phyloP scores from a whole-genome alignment of 2,113 vertebrate species.

The Dipodomys ordii region DNA sequence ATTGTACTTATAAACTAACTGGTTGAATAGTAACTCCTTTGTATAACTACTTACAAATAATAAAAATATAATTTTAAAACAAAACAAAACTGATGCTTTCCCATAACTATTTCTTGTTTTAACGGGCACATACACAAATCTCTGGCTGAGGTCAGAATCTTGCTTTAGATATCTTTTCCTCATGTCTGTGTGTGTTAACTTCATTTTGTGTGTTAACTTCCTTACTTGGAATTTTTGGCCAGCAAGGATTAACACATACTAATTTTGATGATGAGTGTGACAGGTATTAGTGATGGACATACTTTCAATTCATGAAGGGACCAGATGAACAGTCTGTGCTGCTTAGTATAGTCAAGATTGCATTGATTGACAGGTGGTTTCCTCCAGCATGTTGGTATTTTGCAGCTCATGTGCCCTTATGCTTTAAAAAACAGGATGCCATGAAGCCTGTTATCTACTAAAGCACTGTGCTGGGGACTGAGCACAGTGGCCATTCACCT shows the following conservation, averaged over 20 bases:
- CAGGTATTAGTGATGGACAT: background rate
- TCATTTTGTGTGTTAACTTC: background rate
- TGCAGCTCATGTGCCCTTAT: background rate
- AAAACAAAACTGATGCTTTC: background rate
- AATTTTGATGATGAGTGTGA: background rate
- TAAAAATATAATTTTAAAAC: no score
- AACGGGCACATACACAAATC: background rate
- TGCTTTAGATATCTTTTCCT: background rate
- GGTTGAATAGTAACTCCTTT: no score
- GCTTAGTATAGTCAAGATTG: background rate
- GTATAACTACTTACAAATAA: no score
- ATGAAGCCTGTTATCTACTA: background rate
- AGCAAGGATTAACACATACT: background rate
- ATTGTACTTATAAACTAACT: no score
- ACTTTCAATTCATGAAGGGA: background rate
- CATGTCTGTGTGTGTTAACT: background rate
- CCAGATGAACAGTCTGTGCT: no score
- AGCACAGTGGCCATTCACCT: background rate
- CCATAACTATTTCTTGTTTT: background rate
- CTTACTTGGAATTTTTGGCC: slow-evolving; percentile 10
- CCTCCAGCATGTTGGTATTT: background rate
- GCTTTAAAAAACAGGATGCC: background rate
- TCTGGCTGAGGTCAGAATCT: background rate
- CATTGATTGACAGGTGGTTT: background rate
- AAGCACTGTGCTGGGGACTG: no score